A percentile compares a stretch with the other conserved stretches of the same genome.
Evolutionary conservation across 2,888 invertebrate genomes (phyloP).

Genomic region (Melangyna quadrimaculata): DNA sequence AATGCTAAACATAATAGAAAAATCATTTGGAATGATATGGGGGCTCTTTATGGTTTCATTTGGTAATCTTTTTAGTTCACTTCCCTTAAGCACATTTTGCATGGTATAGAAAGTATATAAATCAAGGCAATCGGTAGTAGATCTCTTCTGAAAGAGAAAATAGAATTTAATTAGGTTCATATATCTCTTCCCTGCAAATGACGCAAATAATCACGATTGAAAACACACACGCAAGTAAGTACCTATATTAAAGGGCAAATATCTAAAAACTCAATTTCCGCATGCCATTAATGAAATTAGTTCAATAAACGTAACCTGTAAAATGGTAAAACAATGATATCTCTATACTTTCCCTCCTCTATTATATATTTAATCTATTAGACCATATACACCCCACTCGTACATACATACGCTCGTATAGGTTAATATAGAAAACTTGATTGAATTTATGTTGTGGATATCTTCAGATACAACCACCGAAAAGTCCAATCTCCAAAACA

Average conservation of each 20-base stretch:
- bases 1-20: background rate
- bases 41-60: background rate
- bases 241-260: background rate
- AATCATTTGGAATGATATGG: background rate
- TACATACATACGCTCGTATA: background rate
- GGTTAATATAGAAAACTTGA: background rate
- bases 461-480: background rate
- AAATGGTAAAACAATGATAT: conserved; percentile 14
- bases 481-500: background rate
- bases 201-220: background rate
- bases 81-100: background rate
- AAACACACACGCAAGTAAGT: background rate
- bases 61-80: background rate
- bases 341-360: background rate
- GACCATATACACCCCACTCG: background rate
- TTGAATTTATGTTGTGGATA: background rate
- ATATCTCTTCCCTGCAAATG: background rate
- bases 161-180: conserved; percentile 7
- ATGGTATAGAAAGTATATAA: background rate
- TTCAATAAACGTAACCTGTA: conserved; percentile 3
- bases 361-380: background rate
- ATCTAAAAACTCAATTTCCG: background rate
- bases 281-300: background rate
- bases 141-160: background rate
- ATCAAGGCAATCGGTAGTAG: background rate